phyloP scores from a whole-genome alignment of 37 sponge, comb jelly and placozoan species.

The Aplysina aerophoba region DNA sequence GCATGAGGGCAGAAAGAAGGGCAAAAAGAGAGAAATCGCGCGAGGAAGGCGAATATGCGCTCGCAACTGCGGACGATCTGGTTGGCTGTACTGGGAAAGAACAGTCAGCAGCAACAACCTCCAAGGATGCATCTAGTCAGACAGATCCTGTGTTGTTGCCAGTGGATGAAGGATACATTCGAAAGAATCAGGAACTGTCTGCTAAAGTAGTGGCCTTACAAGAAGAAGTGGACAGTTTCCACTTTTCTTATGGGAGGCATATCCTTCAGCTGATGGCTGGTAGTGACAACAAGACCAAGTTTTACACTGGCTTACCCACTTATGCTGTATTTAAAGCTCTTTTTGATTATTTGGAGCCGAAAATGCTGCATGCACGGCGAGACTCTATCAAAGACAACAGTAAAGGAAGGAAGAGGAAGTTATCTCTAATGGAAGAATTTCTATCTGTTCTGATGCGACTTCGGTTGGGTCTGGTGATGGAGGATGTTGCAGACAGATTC shows the following conservation, averaged over 20 bases:
- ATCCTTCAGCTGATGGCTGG: too few relatives aligned
- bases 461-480: neutral
- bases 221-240: neutral
- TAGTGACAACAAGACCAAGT: too few relatives aligned
- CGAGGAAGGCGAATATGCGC: neutral
- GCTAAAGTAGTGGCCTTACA: neutral
- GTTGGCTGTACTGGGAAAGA: too few relatives aligned
- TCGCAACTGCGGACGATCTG: too few relatives aligned
- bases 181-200: slow-evolving; percentile 13
- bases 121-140: neutral
- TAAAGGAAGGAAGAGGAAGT: neutral
- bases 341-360: too few relatives aligned
- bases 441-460: slow-evolving; percentile 2
- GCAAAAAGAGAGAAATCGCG: too few relatives aligned
- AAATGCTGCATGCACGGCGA: too few relatives aligned
- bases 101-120: neutral
- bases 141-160: slow-evolving; percentile 21
- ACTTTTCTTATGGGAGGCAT: neutral
- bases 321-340: too few relatives aligned
- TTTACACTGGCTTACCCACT: too few relatives aligned
- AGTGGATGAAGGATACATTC: neutral
- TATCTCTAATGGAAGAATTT: neutral
- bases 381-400: slow-evolving; percentile 12
- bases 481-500: slow-evolving; percentile 15
- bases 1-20: too few relatives aligned